Conservation (phyloP, 92 coral and sea anemone genomes). For the Pocillopora meandrina region DNA sequence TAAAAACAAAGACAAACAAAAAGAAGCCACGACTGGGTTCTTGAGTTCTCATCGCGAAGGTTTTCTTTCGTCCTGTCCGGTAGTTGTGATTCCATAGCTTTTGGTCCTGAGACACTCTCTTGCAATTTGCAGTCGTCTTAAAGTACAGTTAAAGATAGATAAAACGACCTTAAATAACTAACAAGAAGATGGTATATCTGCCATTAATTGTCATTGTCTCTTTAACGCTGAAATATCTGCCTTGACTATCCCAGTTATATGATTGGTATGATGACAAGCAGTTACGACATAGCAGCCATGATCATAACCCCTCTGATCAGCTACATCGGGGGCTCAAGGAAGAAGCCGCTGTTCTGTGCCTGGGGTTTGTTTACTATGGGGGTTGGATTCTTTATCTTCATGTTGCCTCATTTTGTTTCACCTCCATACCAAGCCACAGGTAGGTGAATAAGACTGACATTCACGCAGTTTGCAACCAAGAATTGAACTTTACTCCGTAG, state of each 20-base stretch:
- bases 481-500: too few relatives aligned
- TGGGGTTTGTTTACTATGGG: constrained; percentile 82
- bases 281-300: constrained; percentile 86
- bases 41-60: too few relatives aligned
- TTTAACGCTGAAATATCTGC: too few relatives aligned
- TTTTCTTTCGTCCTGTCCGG: too few relatives aligned
- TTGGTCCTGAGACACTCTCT: too few relatives aligned
- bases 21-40: too few relatives aligned
- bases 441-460: background rate
- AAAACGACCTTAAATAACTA: too few relatives aligned
- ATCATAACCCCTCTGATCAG: constrained; percentile 76
- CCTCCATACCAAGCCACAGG: constrained; percentile 77
- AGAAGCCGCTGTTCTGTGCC: constrained; percentile 86
- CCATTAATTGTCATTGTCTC: background rate
- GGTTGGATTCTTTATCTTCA: constrained; percentile 75
- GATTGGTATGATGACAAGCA: constrained; percentile 85
- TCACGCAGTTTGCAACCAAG: background rate
- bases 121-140: too few relatives aligned
- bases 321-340: constrained; percentile 83
- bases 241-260: constrained; percentile 54
- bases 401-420: constrained; percentile 80
- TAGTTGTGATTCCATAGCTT: too few relatives aligned
- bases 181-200: too few relatives aligned
- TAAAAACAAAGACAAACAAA: too few relatives aligned
- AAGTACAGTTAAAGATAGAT: too few relatives aligned